Evolutionary conservation across 2,888 invertebrate species (phyloP), one percentile per base, ranked within the genome.

Genomic region (Callinectes sapidus): DNA sequence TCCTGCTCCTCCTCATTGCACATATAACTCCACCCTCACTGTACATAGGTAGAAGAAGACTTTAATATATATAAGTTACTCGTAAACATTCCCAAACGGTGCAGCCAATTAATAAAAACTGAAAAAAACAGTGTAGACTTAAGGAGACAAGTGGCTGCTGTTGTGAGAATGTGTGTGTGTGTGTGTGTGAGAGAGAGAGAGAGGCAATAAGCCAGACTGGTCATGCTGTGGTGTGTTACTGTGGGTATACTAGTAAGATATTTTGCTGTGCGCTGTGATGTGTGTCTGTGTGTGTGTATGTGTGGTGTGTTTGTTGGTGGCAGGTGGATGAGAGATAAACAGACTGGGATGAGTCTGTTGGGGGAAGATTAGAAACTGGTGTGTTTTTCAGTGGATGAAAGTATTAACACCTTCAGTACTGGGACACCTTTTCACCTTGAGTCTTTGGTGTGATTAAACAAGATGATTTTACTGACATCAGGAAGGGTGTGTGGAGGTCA

Each of bases 21-120:
- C 71, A 77, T 77, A 77, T 14, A 10, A 0, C 28, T 32, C 48
- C 55, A 8, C 28, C 88, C 54, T 10, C 61, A 61, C 61, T 61
- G 61, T 61, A 61, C 61, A 61, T 61, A 61, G 61, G 61, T 61
- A 32, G 85, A 85, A n/a, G n/a, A 85, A 85, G n/a, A 39, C 87
- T 87, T 71, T 71, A 28, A 23, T 71, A 28, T 71, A 28, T 28
- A 28, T 71, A n/a, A 71, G 10, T 71, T 71, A 28, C 71, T 28
- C 5, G n/a, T n/a, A 71, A 71, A 28, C 71, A 71, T 71, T 71
- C 71, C 71, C 28, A 28, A 1, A 71, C 6, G 28, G 71, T 71
- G 6, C 28, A 71, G 71, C 71, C 71, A 28, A 2, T n/a, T 28
- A 71, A 28, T 10, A 71, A 10, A 71, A 1, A 71, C 28, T 28